Evolutionary conservation across 2,113 vertebrate genomes (phyloP), one percentile per base, ranked within the genome.

Genomic region (Sitta europaea): DNA sequence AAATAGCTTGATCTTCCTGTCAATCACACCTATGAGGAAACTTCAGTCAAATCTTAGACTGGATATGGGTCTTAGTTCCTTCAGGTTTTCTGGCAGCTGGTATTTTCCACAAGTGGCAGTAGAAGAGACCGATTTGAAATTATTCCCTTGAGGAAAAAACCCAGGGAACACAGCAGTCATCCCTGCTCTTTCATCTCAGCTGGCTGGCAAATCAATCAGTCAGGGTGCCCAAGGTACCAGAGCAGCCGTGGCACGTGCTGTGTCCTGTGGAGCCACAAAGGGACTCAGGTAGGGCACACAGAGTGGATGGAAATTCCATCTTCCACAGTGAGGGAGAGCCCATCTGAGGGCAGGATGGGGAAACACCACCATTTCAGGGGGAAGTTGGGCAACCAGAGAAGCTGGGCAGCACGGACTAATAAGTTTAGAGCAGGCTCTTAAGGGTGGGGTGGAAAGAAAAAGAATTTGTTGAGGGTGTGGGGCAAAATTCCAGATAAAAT

Each of bases 401-500:
- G 11, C 3, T 14, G 33, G 35, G 47, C 38, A 6, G 11, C 16
- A 27, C 0, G 0, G 12, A 5, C 14, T 50, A 33, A 53, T 14
- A 5, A 16, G 4, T 45, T 91, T 67, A 67, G 38, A 80, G 51
- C 1, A 48, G 27, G 12, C 9, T 72, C 29, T 53, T 45, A 31
- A 57, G 33, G 54, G 4, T 42, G 6, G 3, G 4, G 12, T 71
- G 6, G 36, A 92, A 92, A 73, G 12, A 68, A 79, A 68, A 82
- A 4, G 0, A 59, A 10, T 36, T 88, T 38, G 4, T 58, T 85
- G 16, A 57, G 9, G 2, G n/a, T 35, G 14, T 36, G 9, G 10
- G 28, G 42, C 3, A 50, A 70, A 91, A 58, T 50, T 86, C 19
- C 10, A 48, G 58, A 40, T 14, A 61, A 88, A 73, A 70, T 25